Conservation (phyloP, 2,888 invertebrate species). For the Sinodicranocentrus sp. region DNA sequence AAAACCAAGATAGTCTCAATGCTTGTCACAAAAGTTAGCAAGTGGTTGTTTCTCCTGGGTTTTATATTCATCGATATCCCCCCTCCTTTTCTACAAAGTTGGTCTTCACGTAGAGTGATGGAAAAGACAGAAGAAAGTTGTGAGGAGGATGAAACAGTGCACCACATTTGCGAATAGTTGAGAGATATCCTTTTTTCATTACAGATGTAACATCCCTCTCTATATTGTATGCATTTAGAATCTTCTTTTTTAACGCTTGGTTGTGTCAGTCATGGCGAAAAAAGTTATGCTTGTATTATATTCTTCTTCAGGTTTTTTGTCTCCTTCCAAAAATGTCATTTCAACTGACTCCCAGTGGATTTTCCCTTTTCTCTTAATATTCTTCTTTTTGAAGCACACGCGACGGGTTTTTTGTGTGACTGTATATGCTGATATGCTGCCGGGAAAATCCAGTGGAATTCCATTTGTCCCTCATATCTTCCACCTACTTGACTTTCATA, state of each 20-base stretch:
- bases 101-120: too few species aligned
- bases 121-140: too few species aligned
- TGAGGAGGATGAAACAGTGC: slow-evolving; percentile 10
- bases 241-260: background rate
- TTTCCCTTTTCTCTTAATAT: slow-evolving; percentile 27
- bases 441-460: slow-evolving; percentile 31
- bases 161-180: slow-evolving; percentile 15
- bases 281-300: background rate
- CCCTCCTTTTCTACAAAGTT: slow-evolving; percentile 1
- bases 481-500: slow-evolving; percentile 63
- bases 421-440: too few species aligned
- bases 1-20: too few species aligned
- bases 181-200: slow-evolving; percentile 9
- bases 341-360: slow-evolving; percentile 22
- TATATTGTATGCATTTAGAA: too few species aligned
- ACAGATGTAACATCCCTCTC: background rate
- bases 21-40: slow-evolving; percentile 52
- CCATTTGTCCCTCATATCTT: slow-evolving; percentile 52
- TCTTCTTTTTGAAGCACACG: slow-evolving; percentile 4
- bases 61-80: slow-evolving; percentile 39
- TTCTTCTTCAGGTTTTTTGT: background rate
- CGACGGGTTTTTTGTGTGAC: too few species aligned
- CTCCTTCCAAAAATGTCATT: too few species aligned
- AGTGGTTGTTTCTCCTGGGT: slow-evolving; percentile 53
- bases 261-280: too few species aligned